phyloP scores from a whole-genome alignment of 1,140 invertebrate species.

The Drosophila orosa region DNA sequence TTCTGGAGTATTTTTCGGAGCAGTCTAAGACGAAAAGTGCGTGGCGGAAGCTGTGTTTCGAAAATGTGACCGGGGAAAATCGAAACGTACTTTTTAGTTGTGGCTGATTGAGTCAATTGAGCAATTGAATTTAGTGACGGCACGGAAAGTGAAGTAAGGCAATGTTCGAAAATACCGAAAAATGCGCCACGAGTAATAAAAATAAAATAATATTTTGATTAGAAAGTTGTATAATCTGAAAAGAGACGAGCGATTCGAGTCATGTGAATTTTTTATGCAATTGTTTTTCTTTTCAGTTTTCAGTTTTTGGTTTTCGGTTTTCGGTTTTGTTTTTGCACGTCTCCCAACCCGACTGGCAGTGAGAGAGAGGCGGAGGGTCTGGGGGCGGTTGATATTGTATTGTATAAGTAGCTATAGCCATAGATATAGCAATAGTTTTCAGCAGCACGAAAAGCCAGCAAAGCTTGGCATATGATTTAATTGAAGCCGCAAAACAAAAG shows the following conservation, averaged over 20 bases:
- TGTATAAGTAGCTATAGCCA: conserved; percentile 66
- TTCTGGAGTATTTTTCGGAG: conserved; percentile 4
- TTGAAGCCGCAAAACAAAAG: conserved; percentile 59
- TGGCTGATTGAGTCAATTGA: conserved; percentile 63
- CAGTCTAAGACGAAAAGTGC: conserved; percentile 35
- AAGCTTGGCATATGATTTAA: conserved; percentile 70
- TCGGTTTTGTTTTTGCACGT: conserved; percentile 60
- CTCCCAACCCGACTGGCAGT: not conserved
- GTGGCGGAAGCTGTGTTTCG: conserved; percentile 24
- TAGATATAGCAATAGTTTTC: conserved; percentile 55
- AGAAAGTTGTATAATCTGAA: conserved; percentile 78
- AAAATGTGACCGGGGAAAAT: conserved; percentile 32
- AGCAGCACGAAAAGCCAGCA: conserved; percentile 55
- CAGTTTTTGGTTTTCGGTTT: conserved; percentile 30
- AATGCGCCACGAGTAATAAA: conserved; percentile 47
- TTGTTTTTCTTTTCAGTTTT: conserved; percentile 70
- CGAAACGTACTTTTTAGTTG: conserved; percentile 22
- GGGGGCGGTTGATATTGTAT: conserved; percentile 53
- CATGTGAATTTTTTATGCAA: conserved; percentile 82
- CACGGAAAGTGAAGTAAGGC: conserved; percentile 38
- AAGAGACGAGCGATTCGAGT: conserved; percentile 50
- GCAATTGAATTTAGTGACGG: conserved; percentile 65
- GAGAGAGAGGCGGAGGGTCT: too few relatives aligned
- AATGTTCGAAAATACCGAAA: conserved; percentile 34
- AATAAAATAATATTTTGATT: conserved; percentile 78